Base-by-base conservation (phyloP, 2,113 vertebrate species). In the Anas platyrhynchos region DNA sequence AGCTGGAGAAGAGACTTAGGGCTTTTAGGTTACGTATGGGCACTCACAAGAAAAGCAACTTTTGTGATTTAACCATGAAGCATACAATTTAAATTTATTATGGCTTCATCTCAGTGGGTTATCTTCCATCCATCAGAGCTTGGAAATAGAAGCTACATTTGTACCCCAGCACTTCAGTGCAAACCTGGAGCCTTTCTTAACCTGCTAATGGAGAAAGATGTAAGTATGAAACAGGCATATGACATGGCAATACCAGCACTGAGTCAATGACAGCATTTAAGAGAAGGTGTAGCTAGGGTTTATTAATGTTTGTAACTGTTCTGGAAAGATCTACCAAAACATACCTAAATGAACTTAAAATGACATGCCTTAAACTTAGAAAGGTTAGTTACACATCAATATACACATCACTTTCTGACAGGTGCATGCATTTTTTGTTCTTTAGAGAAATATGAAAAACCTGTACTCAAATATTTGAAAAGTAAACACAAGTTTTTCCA, bases 81-180 rank as follows among this genome's bases (percentile, higher is more conserved):
- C 23, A 52, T 4, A 5, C 1, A 1, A 21, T 12, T 76, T 23
- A 72, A 83, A 68, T 17, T 73, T 67, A 26, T 13, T 6, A n/a
- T 10, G 65, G 8, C 21, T 7, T 76, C 21, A n/a, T 13, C 34
- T 73, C 7, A 2, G 11, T 52, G 38, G 21, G 12, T 16, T 76
- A 10, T 52, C 50, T 86, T 41, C 21, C 13, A 20, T 58, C 8
- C 29, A 17, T 3, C 11, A 65, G 12, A 56, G 7, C 27, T 27
- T 36, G 7, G 5, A 65, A 65, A 9, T 36, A 41, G 54, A 93
- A 91, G 6, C 9, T 50, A 2, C 44, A 3, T 36, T 72, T 63
- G 20, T 41, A 76, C 8, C 6, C 6, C 7, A 55, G 31, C 16
- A 52, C 0, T 0, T 73, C 18, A 50, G 6, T 5, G 15, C 6